Evolutionary conservation across 2,888 invertebrate genomes (phyloP), one percentile per base, ranked within the genome.

Genomic region (Vesta saturnalis): DNA sequence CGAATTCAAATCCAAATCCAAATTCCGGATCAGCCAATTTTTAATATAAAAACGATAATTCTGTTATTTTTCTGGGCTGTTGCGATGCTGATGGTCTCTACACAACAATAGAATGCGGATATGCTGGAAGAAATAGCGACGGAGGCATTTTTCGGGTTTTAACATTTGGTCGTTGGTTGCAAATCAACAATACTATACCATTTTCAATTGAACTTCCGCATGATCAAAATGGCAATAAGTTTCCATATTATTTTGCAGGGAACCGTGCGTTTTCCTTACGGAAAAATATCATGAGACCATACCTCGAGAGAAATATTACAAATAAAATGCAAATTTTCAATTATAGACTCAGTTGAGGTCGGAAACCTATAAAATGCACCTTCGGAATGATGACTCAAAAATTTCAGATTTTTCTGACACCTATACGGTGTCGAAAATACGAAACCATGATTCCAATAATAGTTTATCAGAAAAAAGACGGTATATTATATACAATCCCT

Each of bases 111-210:
- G 72, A 76, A 57, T 60, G 72, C 35, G 76, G 75, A 1, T 68
- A 70, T 60, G 65, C 74, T 63, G 75, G 74, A 23, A 64, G 74
- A 59, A 72, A 74, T 49, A 73, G 71, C 15, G 76, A 77, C 64
- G 76, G 74, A 23, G 75, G 73, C 15, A 67, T 76, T 19, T 35
- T 54, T 10, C 18, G 15, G 12, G 73, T 71, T 52, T 63, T 55
- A 43, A 62, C 55, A 30, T 19, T 69, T 49, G 43, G 52, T 21
- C n/a, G 22, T 16, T 21, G 21, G 22, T 15, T 58, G 5, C 23
- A 56, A 52, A 15, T 19, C 1, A 19, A 30, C 30, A 30, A 30
- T 30, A 30, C 30, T 30, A 4, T 30, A 10, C 5, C 61, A 23
- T 18, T n/a, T 8, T 18, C 15, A 1, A 4, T 22, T 5, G 14